Evolutionary conservation across 2,888 invertebrate species (phyloP).

Genomic region (Cyclophora punctaria): DNA sequence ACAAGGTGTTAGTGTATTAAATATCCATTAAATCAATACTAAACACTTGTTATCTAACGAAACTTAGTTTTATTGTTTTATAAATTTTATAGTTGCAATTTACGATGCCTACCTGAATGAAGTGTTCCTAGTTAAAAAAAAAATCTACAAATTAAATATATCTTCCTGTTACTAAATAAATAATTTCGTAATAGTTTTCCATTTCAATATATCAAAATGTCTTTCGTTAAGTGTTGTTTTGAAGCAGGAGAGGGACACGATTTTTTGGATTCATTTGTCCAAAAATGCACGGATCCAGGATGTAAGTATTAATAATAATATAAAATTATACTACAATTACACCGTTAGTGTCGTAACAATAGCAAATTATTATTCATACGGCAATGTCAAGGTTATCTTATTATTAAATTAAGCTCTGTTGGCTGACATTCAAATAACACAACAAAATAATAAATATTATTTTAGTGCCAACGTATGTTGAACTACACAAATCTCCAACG

Average conservation of each 20-base stretch:
- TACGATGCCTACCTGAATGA: constrained; percentile 12
- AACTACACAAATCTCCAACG: too few species aligned
- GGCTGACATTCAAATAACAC: constrained; percentile 7
- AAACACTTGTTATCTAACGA: constrained; percentile 18
- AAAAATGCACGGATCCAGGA: constrained; percentile 87
- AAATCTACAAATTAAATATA: not conserved
- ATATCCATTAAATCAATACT: not conserved
- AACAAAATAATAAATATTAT: not conserved
- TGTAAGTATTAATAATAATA: constrained; percentile 77
- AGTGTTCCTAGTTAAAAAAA: constrained; percentile 1
- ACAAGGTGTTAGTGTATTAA: constrained; percentile 1
- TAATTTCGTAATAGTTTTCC: not conserved
- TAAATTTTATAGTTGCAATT: constrained; percentile 6
- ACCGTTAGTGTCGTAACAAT: too few species aligned
- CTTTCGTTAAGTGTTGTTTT: constrained; percentile 86
- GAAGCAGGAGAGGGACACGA: constrained; percentile 83
- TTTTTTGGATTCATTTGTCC: constrained; percentile 82
- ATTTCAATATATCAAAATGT: constrained; percentile 57
- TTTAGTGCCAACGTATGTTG: constrained; percentile 1
- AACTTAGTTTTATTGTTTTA: constrained; percentile 19
- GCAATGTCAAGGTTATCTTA: constrained; percentile 3
- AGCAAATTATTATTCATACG: not conserved
- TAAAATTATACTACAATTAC: too few species aligned
- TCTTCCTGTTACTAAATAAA: not conserved
- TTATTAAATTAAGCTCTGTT: constrained; percentile 22